Conservation (phyloP, 1,140 invertebrate genomes). For the Euwallacea similis region DNA sequence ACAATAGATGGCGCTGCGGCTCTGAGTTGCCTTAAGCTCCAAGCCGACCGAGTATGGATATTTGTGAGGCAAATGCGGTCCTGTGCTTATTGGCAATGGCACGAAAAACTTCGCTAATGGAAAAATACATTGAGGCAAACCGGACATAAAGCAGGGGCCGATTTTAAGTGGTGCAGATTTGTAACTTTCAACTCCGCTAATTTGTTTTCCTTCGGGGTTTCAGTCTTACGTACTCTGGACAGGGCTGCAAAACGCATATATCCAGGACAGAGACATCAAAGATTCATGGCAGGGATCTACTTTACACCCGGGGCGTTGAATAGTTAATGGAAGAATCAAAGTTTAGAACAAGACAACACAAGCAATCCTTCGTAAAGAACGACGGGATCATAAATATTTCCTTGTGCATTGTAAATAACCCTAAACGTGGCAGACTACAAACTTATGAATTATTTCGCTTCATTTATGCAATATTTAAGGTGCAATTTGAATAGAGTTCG, state of each 20-base stretch:
- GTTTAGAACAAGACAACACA: constrained; percentile 51
- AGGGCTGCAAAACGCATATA: background rate
- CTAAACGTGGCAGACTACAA: constrained; percentile 56
- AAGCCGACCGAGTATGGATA: too few relatives aligned
- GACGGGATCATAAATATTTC: constrained; percentile 54
- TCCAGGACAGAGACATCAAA: constrained; percentile 16
- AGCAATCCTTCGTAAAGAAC: constrained; percentile 49
- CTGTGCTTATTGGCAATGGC: constrained; percentile 27
- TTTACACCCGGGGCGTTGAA: constrained; percentile 43
- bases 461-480: constrained; percentile 55
- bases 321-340: constrained; percentile 51
- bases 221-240: background rate
- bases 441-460: constrained; percentile 56
- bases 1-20: too few relatives aligned
- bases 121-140: constrained; percentile 35
- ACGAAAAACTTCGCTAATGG: constrained; percentile 28
- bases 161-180: constrained; percentile 35
- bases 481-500: constrained; percentile 55
- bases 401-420: constrained; percentile 56
- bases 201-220: constrained; percentile 22
- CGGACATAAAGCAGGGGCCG: constrained; percentile 33
- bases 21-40: too few relatives aligned
- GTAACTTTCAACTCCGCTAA: constrained; percentile 32
- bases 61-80: background rate
- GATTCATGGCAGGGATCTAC: constrained; percentile 35